Percentiles rank a stretch among this genome's conserved stretches.
Conservation (phyloP, 92 coral and sea anemone species). For the Palythoa grandis region DNA sequence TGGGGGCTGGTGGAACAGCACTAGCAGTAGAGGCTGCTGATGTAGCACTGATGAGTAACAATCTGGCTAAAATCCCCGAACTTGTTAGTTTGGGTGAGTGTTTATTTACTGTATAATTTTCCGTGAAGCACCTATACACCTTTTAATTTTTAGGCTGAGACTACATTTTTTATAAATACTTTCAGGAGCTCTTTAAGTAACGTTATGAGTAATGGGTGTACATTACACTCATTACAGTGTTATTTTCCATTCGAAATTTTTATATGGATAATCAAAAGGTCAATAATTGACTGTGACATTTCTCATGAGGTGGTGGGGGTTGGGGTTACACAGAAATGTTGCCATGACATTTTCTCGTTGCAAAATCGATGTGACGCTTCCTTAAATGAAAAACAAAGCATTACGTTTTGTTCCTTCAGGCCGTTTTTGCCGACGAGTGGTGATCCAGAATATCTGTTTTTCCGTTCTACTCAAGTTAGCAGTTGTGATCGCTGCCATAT, state of each 20-base stretch:
- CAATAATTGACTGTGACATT: no score
- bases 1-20: conserved; percentile 99
- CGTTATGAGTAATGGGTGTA: no score
- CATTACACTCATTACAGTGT: no score
- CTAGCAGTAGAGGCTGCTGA: conserved; percentile 99
- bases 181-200: no score
- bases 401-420: conserved; percentile 13
- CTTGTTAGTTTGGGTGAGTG: conserved; percentile 65
- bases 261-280: no score
- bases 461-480: conserved; percentile 85
- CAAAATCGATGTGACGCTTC: neutral
- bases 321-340: no score
- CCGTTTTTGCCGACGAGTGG: conserved; percentile 77
- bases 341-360: neutral
- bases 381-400: no score
- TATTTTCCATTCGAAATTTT: no score
- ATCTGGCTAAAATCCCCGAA: conserved; percentile 93
- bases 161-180: no score
- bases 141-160: no score
- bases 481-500: conserved; percentile 80
- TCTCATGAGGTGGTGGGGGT: no score
- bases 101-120: neutral
- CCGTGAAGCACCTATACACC: no score
- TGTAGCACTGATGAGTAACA: conserved; percentile 96
- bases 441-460: conserved; percentile 76